phyloP scores from a whole-genome alignment of 1,140 invertebrate species.

The Hydropsyche tenuis region DNA sequence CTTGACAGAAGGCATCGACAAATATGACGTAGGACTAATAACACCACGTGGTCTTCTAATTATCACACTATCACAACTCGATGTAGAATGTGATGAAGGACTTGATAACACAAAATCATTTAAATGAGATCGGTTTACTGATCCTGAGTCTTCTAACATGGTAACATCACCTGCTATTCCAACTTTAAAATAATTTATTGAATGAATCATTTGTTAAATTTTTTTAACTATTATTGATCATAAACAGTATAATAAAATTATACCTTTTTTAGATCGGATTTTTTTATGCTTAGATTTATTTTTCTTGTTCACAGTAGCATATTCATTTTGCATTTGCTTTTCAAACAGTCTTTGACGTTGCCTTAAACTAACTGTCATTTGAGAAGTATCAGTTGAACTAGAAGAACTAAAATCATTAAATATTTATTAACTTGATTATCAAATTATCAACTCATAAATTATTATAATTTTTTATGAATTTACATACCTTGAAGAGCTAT shows the following conservation, averaged over 20 bases:
- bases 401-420: constrained; percentile 45
- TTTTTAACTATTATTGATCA: background rate
- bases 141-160: background rate
- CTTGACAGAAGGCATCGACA: constrained; percentile 82
- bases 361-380: constrained; percentile 57
- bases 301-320: constrained; percentile 47
- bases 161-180: constrained; percentile 40
- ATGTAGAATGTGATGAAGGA: constrained; percentile 42
- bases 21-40: constrained; percentile 71
- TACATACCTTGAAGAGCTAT: constrained; percentile 57
- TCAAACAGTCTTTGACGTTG: constrained; percentile 53
- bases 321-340: constrained; percentile 49
- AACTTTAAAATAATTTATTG: constrained; percentile 35
- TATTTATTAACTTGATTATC: background rate
- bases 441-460: background rate
- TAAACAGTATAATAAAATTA: no score
- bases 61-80: constrained; percentile 43
- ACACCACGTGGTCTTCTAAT: constrained; percentile 57
- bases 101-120: constrained; percentile 40
- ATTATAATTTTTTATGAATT: constrained; percentile 2
- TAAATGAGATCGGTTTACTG: background rate
- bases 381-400: constrained; percentile 59
- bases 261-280: constrained; percentile 48
- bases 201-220: no score
- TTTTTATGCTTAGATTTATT: constrained; percentile 45